phyloP scores from a whole-genome alignment of 2,888 invertebrate species.

The Brachyptera putata region DNA sequence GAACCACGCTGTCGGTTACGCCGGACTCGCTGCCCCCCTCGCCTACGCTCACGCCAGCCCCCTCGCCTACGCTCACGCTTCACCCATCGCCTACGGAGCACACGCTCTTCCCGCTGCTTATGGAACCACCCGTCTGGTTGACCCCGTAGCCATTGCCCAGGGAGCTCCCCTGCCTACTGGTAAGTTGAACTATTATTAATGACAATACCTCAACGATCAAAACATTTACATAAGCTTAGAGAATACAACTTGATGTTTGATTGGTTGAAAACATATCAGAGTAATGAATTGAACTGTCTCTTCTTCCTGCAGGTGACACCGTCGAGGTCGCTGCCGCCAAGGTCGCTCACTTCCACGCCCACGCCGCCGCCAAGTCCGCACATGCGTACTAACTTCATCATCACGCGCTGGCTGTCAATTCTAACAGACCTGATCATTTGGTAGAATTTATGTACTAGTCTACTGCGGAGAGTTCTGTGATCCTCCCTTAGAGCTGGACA shows the following conservation, averaged over 20 bases:
- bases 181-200: too few species aligned
- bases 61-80: conserved; percentile 38
- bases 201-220: too few species aligned
- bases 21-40: conserved; percentile 42
- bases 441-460: too few species aligned
- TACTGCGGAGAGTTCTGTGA: too few species aligned
- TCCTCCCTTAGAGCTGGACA: too few species aligned
- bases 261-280: too few species aligned
- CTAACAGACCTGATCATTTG: too few species aligned
- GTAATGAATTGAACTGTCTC: too few species aligned
- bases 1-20: conserved; percentile 45
- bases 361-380: conserved; percentile 21
- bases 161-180: conserved; percentile 36
- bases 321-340: conserved; percentile 52
- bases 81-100: conserved; percentile 21
- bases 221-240: too few species aligned
- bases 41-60: conserved; percentile 42
- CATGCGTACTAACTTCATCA: neutral
- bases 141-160: conserved; percentile 19
- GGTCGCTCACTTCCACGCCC: conserved; percentile 45
- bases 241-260: too few species aligned
- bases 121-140: conserved; percentile 39
- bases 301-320: conserved; percentile 40
- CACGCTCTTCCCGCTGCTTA: conserved; percentile 36
- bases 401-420: too few species aligned